Conservation (phyloP, 2,113 vertebrate species). For the Rutilus rutilus region DNA sequence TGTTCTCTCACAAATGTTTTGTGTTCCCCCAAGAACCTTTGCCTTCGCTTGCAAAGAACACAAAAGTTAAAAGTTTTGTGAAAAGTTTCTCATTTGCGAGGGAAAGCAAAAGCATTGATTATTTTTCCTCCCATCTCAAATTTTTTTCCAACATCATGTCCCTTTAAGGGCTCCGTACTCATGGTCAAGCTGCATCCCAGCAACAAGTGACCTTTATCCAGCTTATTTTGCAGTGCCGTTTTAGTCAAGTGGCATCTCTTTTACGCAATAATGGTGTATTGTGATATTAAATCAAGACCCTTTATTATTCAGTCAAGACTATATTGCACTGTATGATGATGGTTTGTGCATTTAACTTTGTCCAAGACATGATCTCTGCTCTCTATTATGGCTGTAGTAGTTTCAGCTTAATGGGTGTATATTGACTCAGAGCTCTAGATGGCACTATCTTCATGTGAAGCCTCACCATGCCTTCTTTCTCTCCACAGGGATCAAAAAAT, state of each 20-base stretch:
- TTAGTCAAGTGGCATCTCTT: background rate
- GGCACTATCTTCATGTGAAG: constrained; percentile 78
- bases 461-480: background rate
- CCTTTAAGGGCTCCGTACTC: too few relatives aligned
- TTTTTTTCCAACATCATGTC: too few relatives aligned
- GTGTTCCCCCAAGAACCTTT: too few relatives aligned
- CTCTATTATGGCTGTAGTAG: background rate
- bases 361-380: background rate
- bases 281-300: background rate
- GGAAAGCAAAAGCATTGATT: too few relatives aligned
- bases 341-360: background rate
- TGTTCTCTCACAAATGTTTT: too few relatives aligned
- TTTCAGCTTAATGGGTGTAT: background rate
- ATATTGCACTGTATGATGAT: background rate
- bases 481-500: background rate
- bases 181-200: too few relatives aligned
- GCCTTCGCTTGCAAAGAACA: too few relatives aligned
- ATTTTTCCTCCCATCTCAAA: too few relatives aligned
- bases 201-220: too few relatives aligned
- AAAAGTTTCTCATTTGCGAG: too few relatives aligned
- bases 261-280: background rate
- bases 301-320: background rate
- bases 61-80: too few relatives aligned
- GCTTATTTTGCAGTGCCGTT: background rate
- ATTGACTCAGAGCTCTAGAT: constrained; percentile 70